Evolutionary conservation across 2,888 invertebrate species (phyloP).

Genomic region (Blastobasis lacticolella): DNA sequence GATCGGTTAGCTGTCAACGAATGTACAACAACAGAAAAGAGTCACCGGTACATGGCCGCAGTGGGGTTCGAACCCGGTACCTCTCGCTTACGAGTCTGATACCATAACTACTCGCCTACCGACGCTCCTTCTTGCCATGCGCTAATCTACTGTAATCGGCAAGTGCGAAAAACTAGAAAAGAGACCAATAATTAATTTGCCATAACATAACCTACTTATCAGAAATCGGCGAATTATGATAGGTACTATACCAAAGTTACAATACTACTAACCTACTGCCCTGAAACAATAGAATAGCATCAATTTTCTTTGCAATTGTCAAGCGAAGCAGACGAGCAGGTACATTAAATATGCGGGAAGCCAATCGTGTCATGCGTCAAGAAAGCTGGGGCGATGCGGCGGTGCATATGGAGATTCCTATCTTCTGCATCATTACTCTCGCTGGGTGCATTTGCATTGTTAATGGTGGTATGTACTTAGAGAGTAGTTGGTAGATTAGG

Average conservation of each 20-base stretch:
- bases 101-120: too few relatives aligned
- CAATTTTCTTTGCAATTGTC: not conserved
- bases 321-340: not conserved
- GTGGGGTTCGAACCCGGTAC: too few relatives aligned
- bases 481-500: not conserved
- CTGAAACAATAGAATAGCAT: constrained; percentile 2
- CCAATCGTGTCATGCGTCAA: constrained; percentile 9
- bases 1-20: too few relatives aligned
- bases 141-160: too few relatives aligned
- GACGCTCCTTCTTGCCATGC: too few relatives aligned
- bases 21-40: too few relatives aligned
- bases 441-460: not conserved
- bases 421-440: constrained; percentile 9
- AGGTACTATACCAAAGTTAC: not conserved
- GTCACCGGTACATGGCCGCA: too few relatives aligned
- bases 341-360: not conserved
- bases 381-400: constrained; percentile 19
- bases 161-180: too few relatives aligned
- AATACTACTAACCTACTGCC: constrained; percentile 3
- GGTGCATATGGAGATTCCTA: constrained; percentile 16
- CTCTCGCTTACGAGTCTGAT: too few relatives aligned
- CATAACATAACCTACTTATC: too few relatives aligned
- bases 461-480: not conserved
- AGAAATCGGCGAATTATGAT: too few relatives aligned
- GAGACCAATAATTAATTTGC: too few relatives aligned